A percentile compares a stretch with the other conserved stretches of the same genome.
Evolutionary conservation across 64 coral and sea anemone species (phyloP).

Genomic region (Orbicella faveolata): DNA sequence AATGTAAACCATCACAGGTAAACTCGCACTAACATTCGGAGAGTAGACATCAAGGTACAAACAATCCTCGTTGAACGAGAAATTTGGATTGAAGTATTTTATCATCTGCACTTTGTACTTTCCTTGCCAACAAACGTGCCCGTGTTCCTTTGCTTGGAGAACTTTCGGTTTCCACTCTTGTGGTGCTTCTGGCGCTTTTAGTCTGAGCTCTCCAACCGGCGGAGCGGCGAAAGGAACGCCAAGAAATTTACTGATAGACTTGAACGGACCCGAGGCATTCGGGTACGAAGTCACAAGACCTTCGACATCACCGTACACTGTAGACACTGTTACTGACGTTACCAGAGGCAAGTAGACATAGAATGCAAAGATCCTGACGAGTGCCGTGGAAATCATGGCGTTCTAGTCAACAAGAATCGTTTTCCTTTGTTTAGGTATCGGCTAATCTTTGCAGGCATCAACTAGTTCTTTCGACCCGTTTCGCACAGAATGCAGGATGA

Average conservation of each 20-base stretch:
- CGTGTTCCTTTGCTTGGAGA: neutral
- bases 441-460: no score
- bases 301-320: slow-evolving; percentile 38
- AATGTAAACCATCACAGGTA: slow-evolving; percentile 23
- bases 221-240: slow-evolving; percentile 42
- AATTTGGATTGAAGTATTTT: neutral
- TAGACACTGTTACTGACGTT: slow-evolving; percentile 13
- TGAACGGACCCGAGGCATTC: neutral
- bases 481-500: no score
- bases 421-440: no score
- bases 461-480: no score
- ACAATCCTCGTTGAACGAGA: slow-evolving; percentile 21
- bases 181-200: slow-evolving; percentile 4
- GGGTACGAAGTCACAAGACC: neutral
- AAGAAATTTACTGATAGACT: slow-evolving; percentile 3
- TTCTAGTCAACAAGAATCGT: neutral
- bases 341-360: neutral
- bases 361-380: neutral
- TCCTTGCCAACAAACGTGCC: neutral
- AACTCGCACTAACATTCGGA: slow-evolving; percentile 9
- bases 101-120: neutral
- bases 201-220: slow-evolving; percentile 5
- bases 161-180: slow-evolving; percentile 20
- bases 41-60: slow-evolving; percentile 22
- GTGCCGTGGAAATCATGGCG: neutral